Percentiles rank a stretch among this genome's conserved stretches.
These are phyloP conservation scores for Lobophora halterata DNA, from an alignment of 2,888 invertebrate genomes.

Conservation along the genomic window DNA sequence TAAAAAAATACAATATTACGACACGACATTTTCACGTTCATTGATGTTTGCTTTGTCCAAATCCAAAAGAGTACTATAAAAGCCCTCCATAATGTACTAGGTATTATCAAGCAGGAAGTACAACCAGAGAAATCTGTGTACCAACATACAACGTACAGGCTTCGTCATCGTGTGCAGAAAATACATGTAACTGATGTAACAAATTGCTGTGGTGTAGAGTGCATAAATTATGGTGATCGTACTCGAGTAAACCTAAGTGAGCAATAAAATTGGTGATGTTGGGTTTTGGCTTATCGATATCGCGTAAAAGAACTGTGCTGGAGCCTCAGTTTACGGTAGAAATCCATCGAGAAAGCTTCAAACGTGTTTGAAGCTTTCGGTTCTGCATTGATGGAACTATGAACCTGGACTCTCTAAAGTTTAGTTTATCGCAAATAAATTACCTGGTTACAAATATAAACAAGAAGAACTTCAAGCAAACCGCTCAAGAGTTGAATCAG, in stretches of 20 bases:
- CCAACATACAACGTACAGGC: too few species aligned
- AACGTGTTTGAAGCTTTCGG: slow-evolving; percentile 97
- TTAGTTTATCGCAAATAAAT: slow-evolving; percentile 99
- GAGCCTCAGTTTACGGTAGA: slow-evolving; percentile 71
- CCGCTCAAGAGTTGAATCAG: slow-evolving; percentile 92
- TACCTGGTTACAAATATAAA: slow-evolving; percentile 97
- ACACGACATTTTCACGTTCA: too few species aligned
- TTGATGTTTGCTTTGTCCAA: too few species aligned
- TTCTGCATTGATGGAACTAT: slow-evolving; percentile 96
- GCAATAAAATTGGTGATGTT: slow-evolving; percentile 76
- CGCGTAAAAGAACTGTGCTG: slow-evolving; percentile 69
- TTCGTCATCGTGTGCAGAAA: slow-evolving; percentile 62
- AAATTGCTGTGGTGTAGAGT: slow-evolving; percentile 52
- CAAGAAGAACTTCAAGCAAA: slow-evolving; percentile 97
- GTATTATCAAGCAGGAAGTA: too few species aligned
- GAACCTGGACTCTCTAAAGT: slow-evolving; percentile 99
- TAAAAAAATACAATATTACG: too few species aligned
- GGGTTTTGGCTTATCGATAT: slow-evolving; percentile 69
- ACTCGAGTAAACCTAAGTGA: slow-evolving; percentile 64
- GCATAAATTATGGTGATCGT: slow-evolving; percentile 63
- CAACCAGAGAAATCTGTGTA: too few species aligned
- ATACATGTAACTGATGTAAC: slow-evolving; percentile 39
- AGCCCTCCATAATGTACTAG: too few species aligned
- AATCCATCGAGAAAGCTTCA: slow-evolving; percentile 94
- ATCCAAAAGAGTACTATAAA: too few species aligned